Conservation (phyloP, 2,797 vertebrate genomes). For the Zenarchopterus dispar region DNA sequence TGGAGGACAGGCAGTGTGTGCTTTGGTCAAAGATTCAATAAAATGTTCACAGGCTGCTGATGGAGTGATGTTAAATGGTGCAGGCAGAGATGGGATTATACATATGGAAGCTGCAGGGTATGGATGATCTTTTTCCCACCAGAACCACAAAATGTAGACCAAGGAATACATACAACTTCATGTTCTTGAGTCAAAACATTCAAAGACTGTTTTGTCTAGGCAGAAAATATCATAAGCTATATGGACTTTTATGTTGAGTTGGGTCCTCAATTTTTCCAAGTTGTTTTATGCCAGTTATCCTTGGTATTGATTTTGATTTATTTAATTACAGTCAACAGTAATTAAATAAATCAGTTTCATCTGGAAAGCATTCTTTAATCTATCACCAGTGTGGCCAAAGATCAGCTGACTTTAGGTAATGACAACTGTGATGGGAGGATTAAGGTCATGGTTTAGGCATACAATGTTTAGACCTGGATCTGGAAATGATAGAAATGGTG, state of each 20-base stretch:
- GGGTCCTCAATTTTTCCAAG: no score
- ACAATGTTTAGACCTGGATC: no score
- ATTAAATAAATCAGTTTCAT: no score
- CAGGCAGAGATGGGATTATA: constrained; percentile 47
- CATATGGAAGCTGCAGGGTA: constrained; percentile 50
- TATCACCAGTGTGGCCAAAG: not conserved
- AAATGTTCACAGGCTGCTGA: constrained; percentile 55
- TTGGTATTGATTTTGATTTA: no score
- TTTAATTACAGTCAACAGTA: no score
- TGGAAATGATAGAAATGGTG: no score
- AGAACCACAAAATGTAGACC: constrained; percentile 24
- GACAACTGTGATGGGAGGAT: no score
- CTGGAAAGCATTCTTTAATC: no score
- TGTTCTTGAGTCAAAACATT: constrained; percentile 9
- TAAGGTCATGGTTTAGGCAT: no score
- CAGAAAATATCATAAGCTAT: constrained; percentile 2
- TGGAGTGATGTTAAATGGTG: constrained; percentile 44
- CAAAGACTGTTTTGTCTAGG: constrained; percentile 1
- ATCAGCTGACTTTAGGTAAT: not conserved
- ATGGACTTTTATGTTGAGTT: not conserved
- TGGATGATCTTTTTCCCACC: constrained; percentile 38
- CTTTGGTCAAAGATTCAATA: constrained; percentile 60
- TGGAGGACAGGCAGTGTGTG: constrained; percentile 49
- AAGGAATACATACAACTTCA: constrained; percentile 12
- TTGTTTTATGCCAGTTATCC: no score